Conservation (phyloP, 2,888 invertebrate genomes). For the Prosapia bicincta region DNA sequence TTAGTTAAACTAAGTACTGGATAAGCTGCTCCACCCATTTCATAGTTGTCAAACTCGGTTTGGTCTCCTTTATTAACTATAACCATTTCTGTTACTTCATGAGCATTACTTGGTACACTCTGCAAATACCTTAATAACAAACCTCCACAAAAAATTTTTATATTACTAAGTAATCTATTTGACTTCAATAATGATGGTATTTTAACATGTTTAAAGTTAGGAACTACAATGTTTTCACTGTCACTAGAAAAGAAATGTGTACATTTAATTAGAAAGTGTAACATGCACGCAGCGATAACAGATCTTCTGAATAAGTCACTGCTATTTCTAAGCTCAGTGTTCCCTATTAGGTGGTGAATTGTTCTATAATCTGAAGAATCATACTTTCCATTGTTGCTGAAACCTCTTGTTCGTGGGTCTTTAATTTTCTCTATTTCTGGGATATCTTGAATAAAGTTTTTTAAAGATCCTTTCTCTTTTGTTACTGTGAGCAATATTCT, state of each 20-base stretch:
- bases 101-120: conserved; percentile 82
- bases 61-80: not conserved
- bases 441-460: conserved; percentile 5
- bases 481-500: conserved; percentile 56
- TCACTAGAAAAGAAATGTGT: conserved; percentile 53
- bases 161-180: not conserved
- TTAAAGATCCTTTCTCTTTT: conserved; percentile 41
- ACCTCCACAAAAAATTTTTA: conserved; percentile 53
- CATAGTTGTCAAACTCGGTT: conserved; percentile 40
- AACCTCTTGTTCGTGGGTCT: conserved; percentile 43
- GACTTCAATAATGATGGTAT: not conserved
- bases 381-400: conserved; percentile 42
- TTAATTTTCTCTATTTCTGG: conserved; percentile 24
- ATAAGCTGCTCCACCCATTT: conserved; percentile 69
- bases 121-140: conserved; percentile 71
- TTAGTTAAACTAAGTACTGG: conserved; percentile 76
- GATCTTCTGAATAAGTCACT: conserved; percentile 72
- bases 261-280: conserved; percentile 56
- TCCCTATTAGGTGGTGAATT: conserved; percentile 61
- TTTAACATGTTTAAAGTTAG: not conserved
- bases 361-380: conserved; percentile 46
- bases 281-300: conserved; percentile 59
- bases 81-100: conserved; percentile 62
- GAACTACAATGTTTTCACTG: not conserved
- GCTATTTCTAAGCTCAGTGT: conserved; percentile 58